Conservation (phyloP, 2,797 vertebrate genomes). For the Sylvia borin region DNA sequence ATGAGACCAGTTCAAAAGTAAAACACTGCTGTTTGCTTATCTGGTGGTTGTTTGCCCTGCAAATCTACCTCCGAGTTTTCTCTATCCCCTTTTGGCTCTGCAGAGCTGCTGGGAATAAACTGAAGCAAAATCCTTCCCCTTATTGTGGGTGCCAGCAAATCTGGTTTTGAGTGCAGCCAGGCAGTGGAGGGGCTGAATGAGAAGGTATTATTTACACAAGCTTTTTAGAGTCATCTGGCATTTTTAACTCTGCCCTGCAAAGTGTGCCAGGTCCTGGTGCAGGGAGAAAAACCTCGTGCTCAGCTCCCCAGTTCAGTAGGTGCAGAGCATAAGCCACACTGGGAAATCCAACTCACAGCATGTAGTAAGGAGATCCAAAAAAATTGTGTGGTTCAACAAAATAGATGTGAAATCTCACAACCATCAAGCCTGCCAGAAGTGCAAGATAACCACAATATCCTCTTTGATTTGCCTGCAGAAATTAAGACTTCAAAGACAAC, state of each 20-base stretch:
- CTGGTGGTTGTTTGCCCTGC: not conserved
- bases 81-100: not conserved
- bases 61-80: not conserved
- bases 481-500: not conserved
- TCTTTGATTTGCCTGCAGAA: not conserved
- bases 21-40: not conserved
- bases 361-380: not conserved
- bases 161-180: not conserved
- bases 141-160: not conserved
- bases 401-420: not conserved
- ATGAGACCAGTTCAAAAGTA: not conserved
- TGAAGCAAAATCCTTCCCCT: not conserved
- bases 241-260: not conserved
- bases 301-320: rapidly evolving
- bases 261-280: not conserved
- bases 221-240: not conserved
- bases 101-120: slow-evolving; percentile 5
- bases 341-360: not conserved
- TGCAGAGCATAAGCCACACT: rapidly evolving
- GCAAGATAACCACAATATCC: not conserved
- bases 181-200: not conserved
- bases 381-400: not conserved
- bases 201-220: not conserved
- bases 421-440: not conserved
- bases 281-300: not conserved